These are phyloP conservation scores for Panonychus citri DNA, from an alignment of 1,140 invertebrate genomes.

Conservation along the genomic window DNA sequence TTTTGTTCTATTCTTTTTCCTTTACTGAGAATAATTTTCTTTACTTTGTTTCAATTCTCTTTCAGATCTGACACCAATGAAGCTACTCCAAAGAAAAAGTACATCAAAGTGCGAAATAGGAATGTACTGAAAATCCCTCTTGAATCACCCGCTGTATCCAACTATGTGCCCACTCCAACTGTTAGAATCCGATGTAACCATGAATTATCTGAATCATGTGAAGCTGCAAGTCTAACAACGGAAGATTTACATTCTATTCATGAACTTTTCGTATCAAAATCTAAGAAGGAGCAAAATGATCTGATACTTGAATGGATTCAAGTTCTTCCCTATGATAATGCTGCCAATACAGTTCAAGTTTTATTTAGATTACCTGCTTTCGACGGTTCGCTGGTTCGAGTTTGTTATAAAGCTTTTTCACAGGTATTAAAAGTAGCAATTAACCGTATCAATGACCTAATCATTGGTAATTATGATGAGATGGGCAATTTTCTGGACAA, in stretches of 20 bases:
- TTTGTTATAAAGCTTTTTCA: background rate
- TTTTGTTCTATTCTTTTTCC: background rate
- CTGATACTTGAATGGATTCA: background rate
- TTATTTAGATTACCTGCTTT: background rate
- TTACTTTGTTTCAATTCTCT: background rate
- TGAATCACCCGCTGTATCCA: background rate
- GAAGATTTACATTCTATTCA: background rate
- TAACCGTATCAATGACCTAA: background rate
- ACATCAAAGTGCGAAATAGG: background rate
- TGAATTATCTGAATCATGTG: background rate
- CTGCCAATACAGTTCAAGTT: background rate
- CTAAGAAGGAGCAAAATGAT: background rate
- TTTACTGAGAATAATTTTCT: background rate
- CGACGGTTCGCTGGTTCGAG: background rate
- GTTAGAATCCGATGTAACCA: background rate
- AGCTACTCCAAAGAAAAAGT: background rate
- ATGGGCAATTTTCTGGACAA: background rate
- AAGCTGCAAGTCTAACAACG: background rate
- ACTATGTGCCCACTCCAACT: background rate
- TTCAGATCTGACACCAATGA: background rate
- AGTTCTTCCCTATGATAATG: background rate
- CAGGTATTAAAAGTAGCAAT: background rate
- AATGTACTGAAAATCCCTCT: background rate
- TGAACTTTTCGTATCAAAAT: background rate
- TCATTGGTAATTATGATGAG: background rate